Conservation (phyloP, 2,797 vertebrate genomes). For the Sebastiscus tertius region DNA sequence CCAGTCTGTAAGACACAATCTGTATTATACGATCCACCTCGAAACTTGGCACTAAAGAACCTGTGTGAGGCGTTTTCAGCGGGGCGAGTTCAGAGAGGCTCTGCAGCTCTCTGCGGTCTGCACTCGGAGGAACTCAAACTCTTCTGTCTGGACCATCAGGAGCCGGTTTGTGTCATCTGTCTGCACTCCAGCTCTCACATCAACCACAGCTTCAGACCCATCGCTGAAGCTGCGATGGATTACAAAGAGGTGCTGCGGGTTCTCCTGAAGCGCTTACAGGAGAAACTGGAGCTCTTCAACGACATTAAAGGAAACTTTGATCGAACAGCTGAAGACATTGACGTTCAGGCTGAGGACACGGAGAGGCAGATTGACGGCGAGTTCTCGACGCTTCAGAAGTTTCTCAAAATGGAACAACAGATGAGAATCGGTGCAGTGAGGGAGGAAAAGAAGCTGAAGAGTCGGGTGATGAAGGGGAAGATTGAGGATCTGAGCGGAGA, state of each 20-base stretch:
- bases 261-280: background rate
- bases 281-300: background rate
- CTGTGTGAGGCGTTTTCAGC: background rate
- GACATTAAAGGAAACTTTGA: background rate
- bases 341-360: background rate
- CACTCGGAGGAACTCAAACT: background rate
- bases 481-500: too few species aligned
- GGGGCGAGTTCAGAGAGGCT: background rate
- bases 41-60: background rate
- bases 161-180: background rate
- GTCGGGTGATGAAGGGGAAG: too few species aligned
- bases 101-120: background rate
- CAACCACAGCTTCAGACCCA: background rate
- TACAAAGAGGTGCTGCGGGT: background rate
- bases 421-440: background rate
- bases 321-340: background rate
- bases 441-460: background rate
- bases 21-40: background rate
- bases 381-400: background rate
- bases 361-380: background rate
- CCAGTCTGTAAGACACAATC: background rate
- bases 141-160: background rate
- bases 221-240: background rate
- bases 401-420: background rate
- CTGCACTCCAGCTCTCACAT: background rate